Evolutionary conservation across 92 coral and sea anemone genomes (phyloP).

Genomic region (Epizoanthus scotinus): DNA sequence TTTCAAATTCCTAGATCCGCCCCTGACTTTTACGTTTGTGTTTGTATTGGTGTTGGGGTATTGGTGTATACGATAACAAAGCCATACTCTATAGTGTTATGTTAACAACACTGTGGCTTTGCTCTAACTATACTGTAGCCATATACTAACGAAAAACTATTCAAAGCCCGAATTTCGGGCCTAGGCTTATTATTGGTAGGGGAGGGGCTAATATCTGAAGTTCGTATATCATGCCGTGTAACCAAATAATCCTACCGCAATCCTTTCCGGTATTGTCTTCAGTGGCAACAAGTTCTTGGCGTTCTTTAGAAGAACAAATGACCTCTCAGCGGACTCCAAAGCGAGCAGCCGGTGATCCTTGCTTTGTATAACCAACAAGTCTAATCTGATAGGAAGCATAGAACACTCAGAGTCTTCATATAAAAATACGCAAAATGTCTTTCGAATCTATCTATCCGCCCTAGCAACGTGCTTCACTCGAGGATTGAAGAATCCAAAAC

Average conservation of each 20-base stretch:
- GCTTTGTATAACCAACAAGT: constrained; percentile 48
- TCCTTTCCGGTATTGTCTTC: constrained; percentile 36
- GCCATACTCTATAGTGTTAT: neutral
- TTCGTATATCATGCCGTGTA: too few relatives aligned
- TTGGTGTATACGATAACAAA: too few relatives aligned
- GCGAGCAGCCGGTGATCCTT: constrained; percentile 39
- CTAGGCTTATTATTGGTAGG: too few relatives aligned
- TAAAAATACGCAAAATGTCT: neutral
- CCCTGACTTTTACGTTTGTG: too few relatives aligned
- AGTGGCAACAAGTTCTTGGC: constrained; percentile 42
- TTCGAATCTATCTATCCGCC: neutral
- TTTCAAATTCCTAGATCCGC: too few relatives aligned
- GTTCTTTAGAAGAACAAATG: constrained; percentile 52
- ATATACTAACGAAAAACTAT: neutral
- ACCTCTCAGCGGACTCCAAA: constrained; percentile 50
- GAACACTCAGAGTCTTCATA: neutral
- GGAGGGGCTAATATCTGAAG: too few relatives aligned
- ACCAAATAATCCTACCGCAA: constrained; percentile 30
- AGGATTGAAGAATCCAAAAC: too few relatives aligned
- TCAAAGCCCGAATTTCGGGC: too few relatives aligned
- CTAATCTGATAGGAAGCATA: constrained; percentile 16
- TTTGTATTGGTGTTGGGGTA: too few relatives aligned
- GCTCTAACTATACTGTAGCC: neutral
- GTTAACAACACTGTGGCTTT: neutral
- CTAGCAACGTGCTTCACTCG: too few relatives aligned